Conservation (phyloP, 2,797 vertebrate genomes). For the Smutsia gigantea region DNA sequence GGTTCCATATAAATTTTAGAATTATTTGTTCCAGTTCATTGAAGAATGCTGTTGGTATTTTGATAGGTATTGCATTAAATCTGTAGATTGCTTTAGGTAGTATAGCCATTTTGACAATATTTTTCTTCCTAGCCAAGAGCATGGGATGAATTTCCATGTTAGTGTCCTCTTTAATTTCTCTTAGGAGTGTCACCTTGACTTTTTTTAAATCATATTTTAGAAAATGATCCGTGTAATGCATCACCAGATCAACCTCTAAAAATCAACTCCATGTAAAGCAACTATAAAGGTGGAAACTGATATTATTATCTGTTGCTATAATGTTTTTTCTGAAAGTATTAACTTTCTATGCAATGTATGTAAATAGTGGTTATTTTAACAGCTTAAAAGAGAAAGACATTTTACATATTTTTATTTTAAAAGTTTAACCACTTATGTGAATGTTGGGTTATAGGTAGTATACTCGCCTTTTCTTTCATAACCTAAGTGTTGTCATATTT, state of each 20-base stretch:
- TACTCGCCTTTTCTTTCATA: not conserved
- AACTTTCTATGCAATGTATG: not conserved
- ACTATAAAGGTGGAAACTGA: not conserved
- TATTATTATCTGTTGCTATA: not conserved
- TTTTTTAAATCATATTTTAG: slow-evolving; percentile 13
- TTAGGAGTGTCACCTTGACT: not conserved
- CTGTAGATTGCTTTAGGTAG: no score
- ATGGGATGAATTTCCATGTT: no score
- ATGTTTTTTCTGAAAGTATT: not conserved
- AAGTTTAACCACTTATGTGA: not conserved
- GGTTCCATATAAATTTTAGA: no score
- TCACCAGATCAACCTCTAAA: not conserved
- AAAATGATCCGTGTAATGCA: not conserved
- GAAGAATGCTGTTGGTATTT: no score
- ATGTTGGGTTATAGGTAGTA: not conserved
- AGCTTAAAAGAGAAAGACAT: not conserved
- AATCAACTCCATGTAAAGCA: not conserved
- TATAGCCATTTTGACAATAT: no score
- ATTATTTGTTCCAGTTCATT: no score
- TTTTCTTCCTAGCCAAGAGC: no score
- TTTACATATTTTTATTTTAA: not conserved
- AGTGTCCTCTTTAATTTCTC: no score
- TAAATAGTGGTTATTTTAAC: not conserved
- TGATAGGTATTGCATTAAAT: no score
- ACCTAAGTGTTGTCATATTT: not conserved